Evolutionary conservation across 2,888 invertebrate genomes (phyloP).

Genomic region (Coenonympha arcania): DNA sequence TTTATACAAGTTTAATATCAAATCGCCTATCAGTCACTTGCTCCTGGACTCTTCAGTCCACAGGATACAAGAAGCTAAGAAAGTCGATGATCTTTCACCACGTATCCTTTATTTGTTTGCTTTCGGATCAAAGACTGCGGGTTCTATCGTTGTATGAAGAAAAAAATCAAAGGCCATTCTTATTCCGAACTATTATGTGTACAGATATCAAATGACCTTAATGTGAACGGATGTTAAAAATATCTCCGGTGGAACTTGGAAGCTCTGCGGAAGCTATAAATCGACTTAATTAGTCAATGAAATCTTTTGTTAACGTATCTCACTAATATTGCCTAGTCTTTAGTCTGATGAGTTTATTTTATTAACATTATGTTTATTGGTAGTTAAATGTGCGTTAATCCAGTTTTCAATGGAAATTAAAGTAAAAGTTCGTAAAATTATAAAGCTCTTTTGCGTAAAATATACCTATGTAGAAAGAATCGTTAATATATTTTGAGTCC

Average conservation of each 20-base stretch:
- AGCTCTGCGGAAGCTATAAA: slow-evolving; percentile 61
- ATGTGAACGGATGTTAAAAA: slow-evolving; percentile 42
- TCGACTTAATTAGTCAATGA: slow-evolving; percentile 66
- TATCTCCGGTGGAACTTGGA: slow-evolving; percentile 43
- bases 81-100: slow-evolving; percentile 27
- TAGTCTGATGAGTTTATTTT: neutral
- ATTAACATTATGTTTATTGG: too few species aligned
- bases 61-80: slow-evolving; percentile 23
- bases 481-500: neutral
- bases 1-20: too few species aligned
- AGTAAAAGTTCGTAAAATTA: too few species aligned
- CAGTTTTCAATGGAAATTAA: too few species aligned
- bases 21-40: neutral
- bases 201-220: slow-evolving; percentile 49
- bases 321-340: neutral
- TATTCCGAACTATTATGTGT: slow-evolving; percentile 37
- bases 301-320: slow-evolving; percentile 32
- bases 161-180: slow-evolving; percentile 45
- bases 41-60: slow-evolving; percentile 19
- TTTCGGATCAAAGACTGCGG: slow-evolving; percentile 48
- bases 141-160: slow-evolving; percentile 10
- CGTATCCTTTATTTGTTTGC: slow-evolving; percentile 40
- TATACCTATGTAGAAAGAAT: too few species aligned
- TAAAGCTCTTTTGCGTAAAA: too few species aligned
- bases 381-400: too few species aligned